These are phyloP conservation scores for Trichosurus vulpecula DNA, from an alignment of 2,797 vertebrate genomes.

Conservation along the genomic window DNA sequence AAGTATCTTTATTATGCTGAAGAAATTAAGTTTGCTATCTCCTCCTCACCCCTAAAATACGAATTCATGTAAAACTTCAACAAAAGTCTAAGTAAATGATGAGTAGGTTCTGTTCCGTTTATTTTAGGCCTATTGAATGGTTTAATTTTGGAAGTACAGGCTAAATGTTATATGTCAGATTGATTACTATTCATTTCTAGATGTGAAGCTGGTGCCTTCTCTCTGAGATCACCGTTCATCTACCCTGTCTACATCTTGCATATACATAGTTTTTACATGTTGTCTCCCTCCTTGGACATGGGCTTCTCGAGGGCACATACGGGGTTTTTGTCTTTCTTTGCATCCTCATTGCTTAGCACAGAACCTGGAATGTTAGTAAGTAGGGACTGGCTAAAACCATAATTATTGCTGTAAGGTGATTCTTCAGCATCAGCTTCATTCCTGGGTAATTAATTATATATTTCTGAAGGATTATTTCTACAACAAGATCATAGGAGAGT, in stretches of 20 bases:
- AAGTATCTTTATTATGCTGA: background rate
- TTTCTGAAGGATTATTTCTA: conserved; percentile 24
- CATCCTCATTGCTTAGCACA: background rate
- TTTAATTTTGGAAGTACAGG: background rate
- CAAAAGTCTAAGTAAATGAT: background rate
- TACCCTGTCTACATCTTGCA: background rate
- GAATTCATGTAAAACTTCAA: background rate
- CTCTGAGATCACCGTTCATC: background rate
- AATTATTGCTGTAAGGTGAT: conserved; percentile 13
- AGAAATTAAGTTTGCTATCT: background rate
- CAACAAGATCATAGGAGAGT: background rate
- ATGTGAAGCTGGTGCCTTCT: background rate
- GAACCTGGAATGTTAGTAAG: background rate
- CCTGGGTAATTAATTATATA: background rate
- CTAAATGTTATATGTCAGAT: conserved; percentile 12
- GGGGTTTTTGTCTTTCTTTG: background rate
- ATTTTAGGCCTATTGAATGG: conserved; percentile 3
- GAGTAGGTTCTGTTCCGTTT: conserved; percentile 7
- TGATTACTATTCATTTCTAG: conserved; percentile 35
- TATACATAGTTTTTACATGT: background rate
- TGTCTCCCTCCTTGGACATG: background rate
- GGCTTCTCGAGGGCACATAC: background rate
- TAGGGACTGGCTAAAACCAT: background rate
- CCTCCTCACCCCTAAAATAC: background rate
- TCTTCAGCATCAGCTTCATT: background rate